Conservation (phyloP, 2,113 vertebrate species). For the Mungos mungo region DNA sequence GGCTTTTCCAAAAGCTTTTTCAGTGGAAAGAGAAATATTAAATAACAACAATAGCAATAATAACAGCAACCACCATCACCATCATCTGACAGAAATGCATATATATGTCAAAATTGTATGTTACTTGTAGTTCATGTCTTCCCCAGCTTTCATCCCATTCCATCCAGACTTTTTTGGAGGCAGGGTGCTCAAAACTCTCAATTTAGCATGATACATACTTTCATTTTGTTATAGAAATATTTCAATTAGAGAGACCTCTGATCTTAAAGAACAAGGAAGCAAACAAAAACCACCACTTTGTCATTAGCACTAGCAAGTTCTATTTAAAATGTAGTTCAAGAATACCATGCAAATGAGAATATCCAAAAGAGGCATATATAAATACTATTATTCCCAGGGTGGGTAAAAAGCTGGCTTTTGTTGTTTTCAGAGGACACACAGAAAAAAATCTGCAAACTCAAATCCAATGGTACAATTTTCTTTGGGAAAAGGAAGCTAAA, state of each 20-base stretch:
- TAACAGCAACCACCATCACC: conserved; percentile 24
- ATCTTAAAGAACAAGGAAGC: conserved; percentile 49
- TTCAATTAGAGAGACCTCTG: conserved; percentile 49
- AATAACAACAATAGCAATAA: conserved; percentile 49
- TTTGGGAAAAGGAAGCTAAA: conserved; percentile 73
- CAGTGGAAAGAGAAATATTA: conserved; percentile 43
- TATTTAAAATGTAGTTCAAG: conserved; percentile 73
- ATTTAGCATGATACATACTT: conserved; percentile 73
- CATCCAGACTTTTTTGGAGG: background rate
- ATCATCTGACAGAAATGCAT: conserved; percentile 32
- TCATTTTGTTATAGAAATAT: conserved; percentile 54
- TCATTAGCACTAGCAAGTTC: conserved; percentile 59
- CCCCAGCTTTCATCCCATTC: conserved; percentile 4
- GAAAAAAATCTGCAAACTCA: conserved; percentile 66
- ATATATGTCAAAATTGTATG: conserved; percentile 47
- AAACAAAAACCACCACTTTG: conserved; percentile 60
- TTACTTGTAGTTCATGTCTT: conserved; percentile 1
- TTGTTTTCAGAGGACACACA: background rate
- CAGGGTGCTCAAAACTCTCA: conserved; percentile 55
- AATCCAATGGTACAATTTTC: conserved; percentile 66
- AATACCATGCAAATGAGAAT: conserved; percentile 83
- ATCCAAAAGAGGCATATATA: conserved; percentile 57
- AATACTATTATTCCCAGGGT: conserved; percentile 68
- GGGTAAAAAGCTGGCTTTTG: conserved; percentile 66
- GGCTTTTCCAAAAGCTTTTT: conserved; percentile 30